These are phyloP conservation scores for Bubalus kerabau DNA, from an alignment of 2,113 vertebrate genomes.

Conservation along the genomic window DNA sequence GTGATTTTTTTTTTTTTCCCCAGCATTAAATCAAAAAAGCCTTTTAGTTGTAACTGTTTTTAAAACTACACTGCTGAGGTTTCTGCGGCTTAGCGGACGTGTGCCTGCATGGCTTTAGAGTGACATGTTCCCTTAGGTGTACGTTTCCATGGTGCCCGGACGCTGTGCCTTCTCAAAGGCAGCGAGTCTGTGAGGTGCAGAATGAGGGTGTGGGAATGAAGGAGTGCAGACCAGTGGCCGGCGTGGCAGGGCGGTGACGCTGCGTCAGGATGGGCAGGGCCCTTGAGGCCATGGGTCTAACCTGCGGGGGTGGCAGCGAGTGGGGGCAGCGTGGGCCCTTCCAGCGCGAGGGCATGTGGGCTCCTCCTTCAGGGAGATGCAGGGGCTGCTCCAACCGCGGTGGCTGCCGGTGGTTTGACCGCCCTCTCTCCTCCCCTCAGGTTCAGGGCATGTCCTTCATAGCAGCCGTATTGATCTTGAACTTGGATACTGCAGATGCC, in stretches of 20 bases:
- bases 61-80: neutral
- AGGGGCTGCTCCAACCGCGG: neutral
- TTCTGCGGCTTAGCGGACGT: neutral
- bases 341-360: accelerated
- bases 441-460: slow-evolving; percentile 99
- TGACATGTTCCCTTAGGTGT: accelerated
- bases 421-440: slow-evolving; percentile 73
- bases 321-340: neutral
- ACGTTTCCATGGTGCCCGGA: accelerated
- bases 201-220: accelerated
- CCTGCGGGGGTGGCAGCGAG: accelerated
- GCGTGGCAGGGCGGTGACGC: neutral
- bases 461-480: slow-evolving; percentile 93
- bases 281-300: accelerated
- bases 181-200: accelerated
- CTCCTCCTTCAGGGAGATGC: accelerated
- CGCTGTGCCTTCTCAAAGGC: accelerated
- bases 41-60: neutral
- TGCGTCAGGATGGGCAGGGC: neutral
- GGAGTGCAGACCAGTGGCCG: neutral
- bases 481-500: slow-evolving; percentile 95
- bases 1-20: neutral
- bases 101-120: neutral
- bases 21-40: neutral
- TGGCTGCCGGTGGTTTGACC: neutral